Percentiles rank a stretch among this genome's conserved stretches.
These are phyloP conservation scores for Anhinga rufa DNA, from an alignment of 2,113 vertebrate genomes.

Conservation along the genomic window DNA sequence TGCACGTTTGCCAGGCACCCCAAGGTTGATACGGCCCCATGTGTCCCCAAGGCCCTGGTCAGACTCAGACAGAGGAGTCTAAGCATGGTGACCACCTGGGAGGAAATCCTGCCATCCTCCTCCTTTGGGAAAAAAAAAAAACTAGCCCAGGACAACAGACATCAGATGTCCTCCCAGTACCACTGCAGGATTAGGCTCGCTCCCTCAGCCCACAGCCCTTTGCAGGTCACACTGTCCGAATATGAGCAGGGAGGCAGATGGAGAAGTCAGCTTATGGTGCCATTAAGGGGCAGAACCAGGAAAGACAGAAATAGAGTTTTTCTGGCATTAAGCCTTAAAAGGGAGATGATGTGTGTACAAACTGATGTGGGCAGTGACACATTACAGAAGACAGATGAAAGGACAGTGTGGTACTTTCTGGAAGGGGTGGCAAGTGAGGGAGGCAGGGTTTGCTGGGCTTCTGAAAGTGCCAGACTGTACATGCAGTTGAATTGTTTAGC, in stretches of 20 bases:
- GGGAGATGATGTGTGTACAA: background rate
- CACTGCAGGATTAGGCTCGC: background rate
- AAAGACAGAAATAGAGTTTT: background rate
- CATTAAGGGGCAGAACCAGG: background rate
- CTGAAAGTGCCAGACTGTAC: background rate
- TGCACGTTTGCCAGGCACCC: background rate
- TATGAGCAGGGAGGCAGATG: background rate
- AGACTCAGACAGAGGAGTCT: background rate
- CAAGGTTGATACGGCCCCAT: background rate
- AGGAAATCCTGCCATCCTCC: background rate
- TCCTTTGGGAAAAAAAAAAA: background rate
- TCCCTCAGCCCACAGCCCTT: background rate
- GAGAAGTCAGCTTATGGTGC: background rate
- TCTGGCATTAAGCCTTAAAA: background rate
- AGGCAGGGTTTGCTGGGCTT: background rate
- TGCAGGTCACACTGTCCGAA: background rate
- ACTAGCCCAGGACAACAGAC: background rate
- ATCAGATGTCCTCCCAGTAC: background rate
- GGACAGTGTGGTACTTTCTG: background rate
- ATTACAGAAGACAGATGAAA: background rate
- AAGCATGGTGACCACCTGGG: background rate
- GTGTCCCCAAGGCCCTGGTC: background rate
- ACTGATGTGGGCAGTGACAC: background rate
- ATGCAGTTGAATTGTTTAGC: background rate
- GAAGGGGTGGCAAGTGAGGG: background rate